A percentile compares a stretch with the other conserved stretches of the same genome.
phyloP scores from a whole-genome alignment of 2,888 invertebrate genomes.

The Trisateles emortualis region DNA sequence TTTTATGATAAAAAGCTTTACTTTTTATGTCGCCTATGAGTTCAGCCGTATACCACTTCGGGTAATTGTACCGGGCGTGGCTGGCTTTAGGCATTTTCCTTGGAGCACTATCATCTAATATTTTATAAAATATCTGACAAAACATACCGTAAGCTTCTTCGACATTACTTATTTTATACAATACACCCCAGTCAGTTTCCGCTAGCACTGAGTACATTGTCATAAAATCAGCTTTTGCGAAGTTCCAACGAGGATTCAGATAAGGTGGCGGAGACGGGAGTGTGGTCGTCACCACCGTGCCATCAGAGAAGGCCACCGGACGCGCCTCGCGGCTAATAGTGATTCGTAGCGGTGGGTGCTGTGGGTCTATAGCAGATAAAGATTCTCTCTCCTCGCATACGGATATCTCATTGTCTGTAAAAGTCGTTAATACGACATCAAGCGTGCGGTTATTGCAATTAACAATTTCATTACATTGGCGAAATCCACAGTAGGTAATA shows the following conservation, averaged over 20 bases:
- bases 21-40: slow-evolving; percentile 25
- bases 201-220: background rate
- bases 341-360: slow-evolving; percentile 23
- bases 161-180: background rate
- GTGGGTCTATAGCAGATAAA: slow-evolving; percentile 9
- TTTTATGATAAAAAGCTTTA: slow-evolving; percentile 26
- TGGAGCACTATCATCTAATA: slow-evolving; percentile 15
- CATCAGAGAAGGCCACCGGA: too few relatives aligned
- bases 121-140: background rate
- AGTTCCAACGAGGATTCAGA: slow-evolving; percentile 32
- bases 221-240: slow-evolving; percentile 27
- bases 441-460: slow-evolving; percentile 30
- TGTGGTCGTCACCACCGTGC: too few relatives aligned
- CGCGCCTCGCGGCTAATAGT: background rate
- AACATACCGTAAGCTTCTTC: background rate
- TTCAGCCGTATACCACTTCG: slow-evolving; percentile 33
- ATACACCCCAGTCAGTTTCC: background rate
- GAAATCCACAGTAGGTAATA: slow-evolving; percentile 30
- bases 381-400: background rate
- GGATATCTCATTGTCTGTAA: background rate
- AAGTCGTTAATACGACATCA: slow-evolving; percentile 18
- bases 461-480: slow-evolving; percentile 24
- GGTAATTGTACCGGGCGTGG: slow-evolving; percentile 19
- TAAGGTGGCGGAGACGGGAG: too few relatives aligned
- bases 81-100: slow-evolving; percentile 16